Conservation (phyloP, 2,797 vertebrate species). For the Rhadinocentrus ornatus region DNA sequence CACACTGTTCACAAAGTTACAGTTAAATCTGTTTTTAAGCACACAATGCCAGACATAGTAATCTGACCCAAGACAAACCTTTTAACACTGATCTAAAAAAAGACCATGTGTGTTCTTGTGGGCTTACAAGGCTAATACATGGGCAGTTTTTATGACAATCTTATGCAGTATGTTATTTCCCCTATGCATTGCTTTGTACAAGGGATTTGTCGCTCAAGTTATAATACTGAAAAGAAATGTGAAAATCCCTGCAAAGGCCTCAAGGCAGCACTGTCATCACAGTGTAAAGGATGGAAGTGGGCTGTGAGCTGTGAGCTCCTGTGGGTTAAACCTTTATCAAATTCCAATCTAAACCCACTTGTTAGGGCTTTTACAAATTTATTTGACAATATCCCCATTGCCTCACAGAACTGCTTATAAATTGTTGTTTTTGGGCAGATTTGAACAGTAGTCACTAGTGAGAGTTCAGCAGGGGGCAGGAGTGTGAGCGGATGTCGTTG, state of each 20-base stretch:
- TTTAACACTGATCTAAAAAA: conserved; percentile 36
- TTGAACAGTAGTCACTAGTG: conserved; percentile 60
- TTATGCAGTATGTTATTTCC: conserved; percentile 62
- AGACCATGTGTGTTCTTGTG: conserved; percentile 63
- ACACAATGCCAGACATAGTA: conserved; percentile 38
- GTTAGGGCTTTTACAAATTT: conserved; percentile 55
- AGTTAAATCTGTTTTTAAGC: conserved; percentile 40
- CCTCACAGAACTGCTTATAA: conserved; percentile 59
- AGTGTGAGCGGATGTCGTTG: conserved; percentile 94
- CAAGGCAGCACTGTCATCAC: conserved; percentile 57
- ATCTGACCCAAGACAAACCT: conserved; percentile 33
- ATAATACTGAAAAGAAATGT: conserved; percentile 39
- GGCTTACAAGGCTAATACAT: conserved; percentile 55
- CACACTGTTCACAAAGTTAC: conserved; percentile 42
- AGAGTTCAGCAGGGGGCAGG: conserved; percentile 89
- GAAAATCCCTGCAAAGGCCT: conserved; percentile 47
- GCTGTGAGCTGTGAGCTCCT: conserved; percentile 5
- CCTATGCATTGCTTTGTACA: conserved; percentile 27
- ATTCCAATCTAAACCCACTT: conserved; percentile 59
- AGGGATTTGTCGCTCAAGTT: conserved; percentile 39
- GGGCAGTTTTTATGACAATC: conserved; percentile 69
- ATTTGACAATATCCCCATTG: conserved; percentile 49
- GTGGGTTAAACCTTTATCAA: conserved; percentile 20
- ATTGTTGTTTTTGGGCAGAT: conserved; percentile 38
- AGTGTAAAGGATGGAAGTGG: conserved; percentile 43